Evolutionary conservation across 2,797 vertebrate species (phyloP).

Genomic region (Acropternis orthonyx): DNA sequence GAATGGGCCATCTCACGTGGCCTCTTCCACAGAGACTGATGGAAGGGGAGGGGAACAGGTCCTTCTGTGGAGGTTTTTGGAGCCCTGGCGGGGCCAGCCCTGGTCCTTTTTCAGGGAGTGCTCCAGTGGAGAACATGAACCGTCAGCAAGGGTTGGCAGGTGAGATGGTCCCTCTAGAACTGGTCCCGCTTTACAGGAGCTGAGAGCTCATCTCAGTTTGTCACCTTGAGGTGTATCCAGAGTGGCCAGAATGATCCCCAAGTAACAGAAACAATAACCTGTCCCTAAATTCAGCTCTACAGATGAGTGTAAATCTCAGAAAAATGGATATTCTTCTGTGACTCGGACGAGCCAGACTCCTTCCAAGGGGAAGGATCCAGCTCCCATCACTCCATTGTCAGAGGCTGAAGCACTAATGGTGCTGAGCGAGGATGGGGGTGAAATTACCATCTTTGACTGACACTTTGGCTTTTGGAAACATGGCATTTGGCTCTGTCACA

Average conservation of each 20-base stretch:
- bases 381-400: background rate
- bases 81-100: background rate
- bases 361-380: background rate
- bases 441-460: conserved; percentile 7
- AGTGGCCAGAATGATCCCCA: background rate
- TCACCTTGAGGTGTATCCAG: background rate
- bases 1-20: background rate
- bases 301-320: background rate
- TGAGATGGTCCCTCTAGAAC: accelerated
- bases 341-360: background rate
- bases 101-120: background rate
- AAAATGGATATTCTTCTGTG: accelerated
- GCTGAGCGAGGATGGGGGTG: background rate
- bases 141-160: background rate
- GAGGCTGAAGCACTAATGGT: background rate
- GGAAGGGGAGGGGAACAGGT: background rate
- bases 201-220: background rate
- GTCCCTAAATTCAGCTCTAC: background rate
- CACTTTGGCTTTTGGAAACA: conserved; percentile 1
- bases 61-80: background rate
- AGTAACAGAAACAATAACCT: background rate
- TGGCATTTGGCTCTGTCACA: background rate
- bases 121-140: background rate
- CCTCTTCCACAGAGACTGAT: background rate
- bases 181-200: background rate